These are phyloP conservation scores for Platalea minor DNA, from an alignment of 2,797 vertebrate species.

Conservation along the genomic window DNA sequence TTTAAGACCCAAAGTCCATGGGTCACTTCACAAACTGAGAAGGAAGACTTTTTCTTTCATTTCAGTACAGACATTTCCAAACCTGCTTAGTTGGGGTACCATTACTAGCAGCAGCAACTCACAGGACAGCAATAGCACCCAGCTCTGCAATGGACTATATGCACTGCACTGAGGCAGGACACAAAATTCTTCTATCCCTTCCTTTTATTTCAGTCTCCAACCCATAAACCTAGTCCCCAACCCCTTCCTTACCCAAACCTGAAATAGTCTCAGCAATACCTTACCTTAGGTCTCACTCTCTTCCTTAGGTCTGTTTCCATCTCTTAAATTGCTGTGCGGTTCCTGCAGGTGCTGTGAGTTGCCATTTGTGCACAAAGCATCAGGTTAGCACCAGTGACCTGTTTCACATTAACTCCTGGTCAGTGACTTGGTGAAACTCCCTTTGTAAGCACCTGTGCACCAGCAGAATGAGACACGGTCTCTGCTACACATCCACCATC, in stretches of 20 bases:
- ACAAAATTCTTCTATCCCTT: neutral
- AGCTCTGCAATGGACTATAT: neutral
- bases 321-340: neutral
- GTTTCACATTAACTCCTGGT: neutral
- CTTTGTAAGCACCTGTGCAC: neutral
- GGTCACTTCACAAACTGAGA: neutral
- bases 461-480: neutral
- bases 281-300: neutral
- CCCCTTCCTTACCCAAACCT: neutral
- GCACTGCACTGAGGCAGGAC: neutral
- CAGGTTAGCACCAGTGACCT: neutral
- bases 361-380: neutral
- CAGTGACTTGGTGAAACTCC: neutral
- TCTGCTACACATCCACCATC: neutral
- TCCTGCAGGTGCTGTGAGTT: neutral
- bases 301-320: neutral
- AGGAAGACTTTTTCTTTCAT: neutral
- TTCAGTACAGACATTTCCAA: neutral
- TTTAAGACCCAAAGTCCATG: neutral
- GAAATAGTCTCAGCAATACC: neutral
- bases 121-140: neutral
- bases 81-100: neutral
- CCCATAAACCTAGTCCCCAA: neutral
- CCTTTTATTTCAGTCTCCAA: neutral
- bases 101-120: neutral